Base-by-base conservation (phyloP, 2,888 invertebrate species). In the Ophraella communa region DNA sequence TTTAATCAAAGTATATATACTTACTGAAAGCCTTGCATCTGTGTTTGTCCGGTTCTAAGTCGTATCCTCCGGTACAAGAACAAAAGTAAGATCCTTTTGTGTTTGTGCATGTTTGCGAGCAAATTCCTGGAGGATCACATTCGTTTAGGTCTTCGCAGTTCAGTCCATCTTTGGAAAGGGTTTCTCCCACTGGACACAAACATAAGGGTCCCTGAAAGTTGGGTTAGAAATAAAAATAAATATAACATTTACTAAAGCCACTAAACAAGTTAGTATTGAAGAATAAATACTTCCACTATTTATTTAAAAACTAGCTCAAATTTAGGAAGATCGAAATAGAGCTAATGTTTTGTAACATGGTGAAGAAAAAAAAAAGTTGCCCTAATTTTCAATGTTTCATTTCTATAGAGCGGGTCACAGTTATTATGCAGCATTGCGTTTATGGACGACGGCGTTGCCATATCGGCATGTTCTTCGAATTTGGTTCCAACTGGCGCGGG, bases 91-190 rank as follows among this genome's bases (percentile, higher is more conserved):
- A 91, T 0, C 93, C 90, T 81, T 98, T 98, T 0, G 89, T 90
- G 78, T 99, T 97, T 2, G 88, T 89, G 81, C 98, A 99, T 11
- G 84, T 83, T 80, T 99, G 98, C 0, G 96, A 96, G 81, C 98
- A 99, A 0, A 89, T 82, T 0, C 95, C 95, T 0, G 96, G 92
- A 0, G 94, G 92, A 52, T 88, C 85, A 80, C 98, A 98, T 80
- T 98, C 97, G 81, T 98, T 87, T 10, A 91, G 83, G 79, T 97
- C 97, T 74, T 87, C 83, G 80, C 94, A 95, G 4, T 88, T 88
- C 68, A 84, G 86, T 0, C 88, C 88, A 75, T 91, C 91, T 1
- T 84, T 80, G 57, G 86, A 86, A 3, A 98, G 84, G 69, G 90
- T 89, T 80, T 97, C 95, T 0, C 98, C 98, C 0, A 84, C 79